Evolutionary conservation across 2,113 vertebrate genomes (phyloP), one percentile per base, ranked within the genome.

Genomic region (Shinisaurus crocodilurus): DNA sequence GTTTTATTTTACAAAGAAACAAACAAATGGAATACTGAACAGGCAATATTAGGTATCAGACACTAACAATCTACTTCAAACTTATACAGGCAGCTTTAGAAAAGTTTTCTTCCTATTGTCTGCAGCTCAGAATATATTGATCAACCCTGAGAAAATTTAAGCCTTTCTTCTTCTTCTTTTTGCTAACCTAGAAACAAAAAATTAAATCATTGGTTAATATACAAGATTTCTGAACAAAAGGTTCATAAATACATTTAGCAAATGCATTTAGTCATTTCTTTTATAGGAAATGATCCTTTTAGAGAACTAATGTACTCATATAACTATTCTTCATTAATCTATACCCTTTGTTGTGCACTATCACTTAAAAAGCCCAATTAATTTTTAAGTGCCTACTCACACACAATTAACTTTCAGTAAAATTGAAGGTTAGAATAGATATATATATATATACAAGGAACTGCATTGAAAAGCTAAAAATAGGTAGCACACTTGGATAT

Each of bases 341-440:
- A 84, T 95, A 95, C 96, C 95, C 88, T 95, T 95, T 92, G 87
- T 90, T 92, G 85, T 92, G 89, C 93, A 94, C 96, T 96, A 97
- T 91, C 95, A 96, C 95, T 96, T 96, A 95, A 97, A 97, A 93
- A 95, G 95, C 72, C 86, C 93, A 96, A 95, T 96, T 94, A 95
- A 96, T 95, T 96, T 89, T 94, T 92, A 85, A 93, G 94, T 94
- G 88, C 90, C 95, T 96, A 88, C 79, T 94, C 92, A 43, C 3
- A 96, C 93, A 89, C 87, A 96, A 96, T 94, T 81, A 90, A 88
- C 85, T 95, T 96, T 95, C 93, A 94, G 89, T 76, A 87, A 94
- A 92, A 95, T 0, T 86, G 92, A 95, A 92, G 90, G 90, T 93
- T 91, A 85, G 80, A 95, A 92, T 92, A 91, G 95, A 95, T 94